Base-by-base conservation (phyloP, 2,113 vertebrate species). In the Chroicocephalus ridibundus region DNA sequence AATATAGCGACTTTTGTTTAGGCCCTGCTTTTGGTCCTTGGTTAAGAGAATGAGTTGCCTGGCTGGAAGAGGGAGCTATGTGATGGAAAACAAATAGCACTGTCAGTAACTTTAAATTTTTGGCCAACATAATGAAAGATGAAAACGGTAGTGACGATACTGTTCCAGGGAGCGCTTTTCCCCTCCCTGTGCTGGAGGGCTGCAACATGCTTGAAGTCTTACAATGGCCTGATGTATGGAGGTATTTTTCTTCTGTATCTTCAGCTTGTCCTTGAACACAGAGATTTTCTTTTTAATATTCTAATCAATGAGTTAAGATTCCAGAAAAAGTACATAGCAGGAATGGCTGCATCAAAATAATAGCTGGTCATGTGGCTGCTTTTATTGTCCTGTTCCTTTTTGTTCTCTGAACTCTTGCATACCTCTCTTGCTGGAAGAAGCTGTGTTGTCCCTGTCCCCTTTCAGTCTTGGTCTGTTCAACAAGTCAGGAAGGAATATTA, bases 1-100 rank as follows among this genome's bases (percentile, higher is more conserved):
- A 24, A 38, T 7, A 6, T 0, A 34, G 12, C 0, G 3, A 51
- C 52, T 84, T 61, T 58, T 54, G 31, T 32, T 5, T 2, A 24
- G 38, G 7, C 49, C 8, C 36, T 42, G 26, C 38, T 40, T 64
- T 32, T 46, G 69, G 1, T 40, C 10, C 8, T 14, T 64, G 36
- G 29, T 60, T 29, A 13, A 27, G 49, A 18, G 34, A 46, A 18
- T 20, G 15, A 32, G n/a, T 52, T 62, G 7, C 20, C 36, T 64
- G 9, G 54, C 52, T 77, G 70, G 13, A 68, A 29, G 47, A 72
- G 38, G 40, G 24, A 58, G 26, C 19, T 8, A 1, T 7, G 26
- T 15, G 71, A 17, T 34, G 24, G 54, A 25, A 61, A 57, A 34
- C 32, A 36, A 54, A 34, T 5, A 62, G 14, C 1, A 1, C n/a